Base-by-base conservation (phyloP, 2,888 invertebrate species). In the Hipparchia semele region DNA sequence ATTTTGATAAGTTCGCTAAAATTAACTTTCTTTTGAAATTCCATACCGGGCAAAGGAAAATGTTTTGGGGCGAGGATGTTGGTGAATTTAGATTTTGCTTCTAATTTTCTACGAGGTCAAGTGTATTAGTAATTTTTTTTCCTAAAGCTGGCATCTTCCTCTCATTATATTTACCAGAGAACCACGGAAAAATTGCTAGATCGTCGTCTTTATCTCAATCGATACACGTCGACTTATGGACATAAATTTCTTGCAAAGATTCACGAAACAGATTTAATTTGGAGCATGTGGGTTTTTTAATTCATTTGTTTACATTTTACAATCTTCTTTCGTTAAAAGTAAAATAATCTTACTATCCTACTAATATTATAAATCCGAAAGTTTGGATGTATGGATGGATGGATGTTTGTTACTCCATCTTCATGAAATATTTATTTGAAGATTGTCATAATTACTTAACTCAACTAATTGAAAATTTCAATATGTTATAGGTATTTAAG, bases 1-100 rank as follows among this genome's bases (percentile, higher is more conserved):
- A 90, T 89, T 88, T 86, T 80, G 83, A 80, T 81, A 88, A 90
- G 86, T 90, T 90, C 83, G 82, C 80, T 80, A 82, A 87, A 89
- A 88, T 89, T 89, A 84, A 71, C 74, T 59, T 74, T 68, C 61
- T 39, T 69, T 72, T 74, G 61, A 68, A 71, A 66, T 45, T 33
- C 66, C 71, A 33, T 46, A 8, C 61, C 61, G 7, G 10, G 46
- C 46, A 46, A n/a, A 13, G 12, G 13, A 13, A 46, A 33, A 59
- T 59, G 23, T 33, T 46, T 7, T 12, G 46, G 6, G 7, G 45
- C n/a, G n/a, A 62, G 46, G 61, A 46, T 6, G n/a, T 45, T 62
- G 46, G 6, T 62, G 13, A 23, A 53, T 12, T 12, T 8, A 12
- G 61, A 62, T 46, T 62, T 45, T 62, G n/a, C 13, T 60, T 58